phyloP scores from a whole-genome alignment of 2,888 invertebrate genomes.

The Cantharis rufa region DNA sequence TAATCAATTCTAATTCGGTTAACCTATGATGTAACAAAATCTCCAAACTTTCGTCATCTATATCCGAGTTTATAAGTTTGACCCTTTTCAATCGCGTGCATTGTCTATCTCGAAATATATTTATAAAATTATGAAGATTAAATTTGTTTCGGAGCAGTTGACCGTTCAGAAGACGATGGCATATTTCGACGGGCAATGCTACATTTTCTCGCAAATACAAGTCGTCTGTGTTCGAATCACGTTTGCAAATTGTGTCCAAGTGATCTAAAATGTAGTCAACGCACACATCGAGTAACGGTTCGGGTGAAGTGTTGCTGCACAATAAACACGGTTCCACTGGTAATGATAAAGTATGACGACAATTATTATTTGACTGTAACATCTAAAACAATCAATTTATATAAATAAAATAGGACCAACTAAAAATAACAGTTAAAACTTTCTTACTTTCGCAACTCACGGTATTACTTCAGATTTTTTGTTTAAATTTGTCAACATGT shows the following conservation, averaged over 20 bases:
- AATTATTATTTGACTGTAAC: constrained; percentile 45
- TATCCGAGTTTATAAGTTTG: constrained; percentile 69
- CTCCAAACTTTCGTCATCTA: constrained; percentile 73
- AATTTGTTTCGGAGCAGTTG: constrained; percentile 57
- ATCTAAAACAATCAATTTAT: constrained; percentile 41
- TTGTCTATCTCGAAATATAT: constrained; percentile 70
- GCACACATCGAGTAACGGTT: constrained; percentile 67
- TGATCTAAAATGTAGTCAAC: constrained; percentile 66
- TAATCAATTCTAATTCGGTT: constrained; percentile 73
- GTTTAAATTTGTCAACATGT: neutral
- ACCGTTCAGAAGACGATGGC: constrained; percentile 67
- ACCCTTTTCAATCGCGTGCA: constrained; percentile 72
- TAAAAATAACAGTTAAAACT: constrained; percentile 21
- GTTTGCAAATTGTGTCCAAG: constrained; percentile 64
- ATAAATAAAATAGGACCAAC: constrained; percentile 12
- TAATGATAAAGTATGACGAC: constrained; percentile 52
- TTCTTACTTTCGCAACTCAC: constrained; percentile 10
- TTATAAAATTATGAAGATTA: constrained; percentile 70
- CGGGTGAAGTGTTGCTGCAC: constrained; percentile 58
- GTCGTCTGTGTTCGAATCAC: constrained; percentile 55
- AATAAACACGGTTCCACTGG: constrained; percentile 53
- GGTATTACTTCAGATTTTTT: neutral
- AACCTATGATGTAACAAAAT: constrained; percentile 75
- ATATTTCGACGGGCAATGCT: constrained; percentile 71
- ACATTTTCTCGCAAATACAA: constrained; percentile 65